Evolutionary conservation across 2,797 vertebrate species (phyloP).

Genomic region (Hephaestus fuliginosus): DNA sequence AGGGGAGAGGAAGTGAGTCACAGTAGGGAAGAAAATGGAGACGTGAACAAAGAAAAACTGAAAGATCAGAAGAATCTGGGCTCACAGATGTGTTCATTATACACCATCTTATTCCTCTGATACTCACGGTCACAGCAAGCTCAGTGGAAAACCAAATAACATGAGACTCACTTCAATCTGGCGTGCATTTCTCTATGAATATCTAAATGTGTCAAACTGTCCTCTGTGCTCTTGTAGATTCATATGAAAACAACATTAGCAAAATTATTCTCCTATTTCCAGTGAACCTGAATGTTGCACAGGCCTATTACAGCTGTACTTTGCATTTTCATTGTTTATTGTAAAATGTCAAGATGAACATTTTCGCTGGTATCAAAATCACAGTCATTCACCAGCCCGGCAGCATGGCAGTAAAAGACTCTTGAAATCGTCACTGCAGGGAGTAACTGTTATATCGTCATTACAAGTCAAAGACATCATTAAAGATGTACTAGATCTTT

Average conservation of each 20-base stretch:
- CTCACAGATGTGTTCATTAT: conserved; percentile 67
- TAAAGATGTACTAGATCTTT: conserved; percentile 38
- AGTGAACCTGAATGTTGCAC: conserved; percentile 4
- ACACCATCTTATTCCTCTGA: conserved; percentile 47
- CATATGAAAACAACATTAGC: conserved; percentile 7
- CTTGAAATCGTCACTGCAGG: conserved; percentile 21
- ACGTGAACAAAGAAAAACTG: conserved; percentile 60
- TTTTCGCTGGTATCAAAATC: conserved; percentile 7
- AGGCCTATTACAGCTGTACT: not conserved
- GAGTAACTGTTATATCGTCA: conserved; percentile 23
- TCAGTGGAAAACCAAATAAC: conserved; percentile 27
- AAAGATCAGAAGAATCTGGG: conserved; percentile 59
- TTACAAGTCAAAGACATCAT: conserved; percentile 25
- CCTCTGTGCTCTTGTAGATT: conserved; percentile 18
- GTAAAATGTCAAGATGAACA: conserved; percentile 2
- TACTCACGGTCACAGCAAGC: conserved; percentile 35
- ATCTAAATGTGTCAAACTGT: conserved; percentile 29
- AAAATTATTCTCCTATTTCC: conserved; percentile 2
- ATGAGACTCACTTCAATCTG: conserved; percentile 45
- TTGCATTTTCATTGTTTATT: not conserved
- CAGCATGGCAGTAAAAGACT: not conserved
- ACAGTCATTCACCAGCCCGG: not conserved
- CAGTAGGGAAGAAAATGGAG: conserved; percentile 42
- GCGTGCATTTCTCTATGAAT: conserved; percentile 20
- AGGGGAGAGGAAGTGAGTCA: conserved; percentile 21